These are phyloP conservation scores for Esox masquinongy DNA, from an alignment of 2,797 vertebrate species.

Conservation along the genomic window DNA sequence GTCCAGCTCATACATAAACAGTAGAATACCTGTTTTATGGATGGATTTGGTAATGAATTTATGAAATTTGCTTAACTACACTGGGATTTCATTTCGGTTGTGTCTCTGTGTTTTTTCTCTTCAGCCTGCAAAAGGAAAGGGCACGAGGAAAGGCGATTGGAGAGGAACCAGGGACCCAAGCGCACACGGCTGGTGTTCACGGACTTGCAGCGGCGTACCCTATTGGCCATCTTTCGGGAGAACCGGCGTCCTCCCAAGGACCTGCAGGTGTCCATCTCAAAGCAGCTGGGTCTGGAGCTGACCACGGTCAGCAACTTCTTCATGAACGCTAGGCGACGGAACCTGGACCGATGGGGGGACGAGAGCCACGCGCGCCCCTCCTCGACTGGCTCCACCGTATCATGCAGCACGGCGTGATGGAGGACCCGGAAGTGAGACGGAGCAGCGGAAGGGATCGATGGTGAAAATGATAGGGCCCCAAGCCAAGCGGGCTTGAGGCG, in stretches of 20 bases:
- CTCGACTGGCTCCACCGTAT: slow-evolving; percentile 79
- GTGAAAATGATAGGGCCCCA: no score
- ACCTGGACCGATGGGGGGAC: slow-evolving; percentile 84
- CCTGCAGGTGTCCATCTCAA: slow-evolving; percentile 86
- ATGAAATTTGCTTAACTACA: no score
- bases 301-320: slow-evolving; percentile 90
- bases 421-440: no score
- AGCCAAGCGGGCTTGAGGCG: no score
- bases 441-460: no score
- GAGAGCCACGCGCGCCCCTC: slow-evolving; percentile 77
- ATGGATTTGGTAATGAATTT: no score
- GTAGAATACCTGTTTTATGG: no score
- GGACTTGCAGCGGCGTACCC: slow-evolving; percentile 84
- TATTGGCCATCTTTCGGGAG: slow-evolving; percentile 85
- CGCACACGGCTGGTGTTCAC: slow-evolving; percentile 86
- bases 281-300: slow-evolving; percentile 85
- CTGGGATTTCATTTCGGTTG: no score
- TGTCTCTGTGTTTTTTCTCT: background rate
- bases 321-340: slow-evolving; percentile 87
- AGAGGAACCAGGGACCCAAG: slow-evolving; percentile 85
- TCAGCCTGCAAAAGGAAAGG: slow-evolving; percentile 87
- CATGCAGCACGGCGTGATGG: slow-evolving; percentile 83
- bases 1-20: no score
- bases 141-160: slow-evolving; percentile 82
- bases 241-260: slow-evolving; percentile 86